A percentile compares a stretch with the other conserved stretches of the same genome.
Conservation (phyloP, 92 coral and sea anemone species). For the Porites divaricata region DNA sequence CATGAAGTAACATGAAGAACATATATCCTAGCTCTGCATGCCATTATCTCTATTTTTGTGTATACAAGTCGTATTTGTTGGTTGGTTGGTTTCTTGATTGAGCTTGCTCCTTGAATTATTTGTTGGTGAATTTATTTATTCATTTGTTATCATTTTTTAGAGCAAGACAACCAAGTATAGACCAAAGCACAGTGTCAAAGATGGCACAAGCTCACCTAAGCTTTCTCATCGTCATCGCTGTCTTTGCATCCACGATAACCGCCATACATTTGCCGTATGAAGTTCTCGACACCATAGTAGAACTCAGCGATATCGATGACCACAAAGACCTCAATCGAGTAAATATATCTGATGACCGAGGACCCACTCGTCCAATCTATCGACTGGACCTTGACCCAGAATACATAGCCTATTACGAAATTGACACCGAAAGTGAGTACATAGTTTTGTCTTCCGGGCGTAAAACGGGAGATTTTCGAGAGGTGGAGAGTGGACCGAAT, state of each 20-base stretch:
- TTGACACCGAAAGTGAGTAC: slow-evolving; percentile 42
- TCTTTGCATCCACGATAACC: not conserved
- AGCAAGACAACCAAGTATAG: too few relatives aligned
- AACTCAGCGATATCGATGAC: slow-evolving; percentile 2
- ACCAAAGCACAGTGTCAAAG: too few relatives aligned
- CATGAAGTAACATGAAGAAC: too few relatives aligned
- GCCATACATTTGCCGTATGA: not conserved
- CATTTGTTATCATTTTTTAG: not conserved
- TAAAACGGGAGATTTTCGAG: slow-evolving; percentile 54
- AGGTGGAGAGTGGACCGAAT: slow-evolving; percentile 44
- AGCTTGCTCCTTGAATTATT: not conserved
- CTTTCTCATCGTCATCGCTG: not conserved
- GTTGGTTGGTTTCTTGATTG: not conserved
- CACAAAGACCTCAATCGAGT: slow-evolving; percentile 8
- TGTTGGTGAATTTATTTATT: too few relatives aligned
- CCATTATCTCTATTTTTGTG: too few relatives aligned
- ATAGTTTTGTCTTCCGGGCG: slow-evolving; percentile 51
- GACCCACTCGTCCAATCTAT: slow-evolving; percentile 48
- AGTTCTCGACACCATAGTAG: slow-evolving; percentile 2
- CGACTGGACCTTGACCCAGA: slow-evolving; percentile 68
- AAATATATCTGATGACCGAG: slow-evolving; percentile 26
- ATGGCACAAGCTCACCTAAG: not conserved
- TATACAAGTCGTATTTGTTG: not conserved
- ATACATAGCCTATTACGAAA: slow-evolving; percentile 64
- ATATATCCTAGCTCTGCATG: too few relatives aligned